These are phyloP conservation scores for Nothocercus nigrocapillus DNA, from an alignment of 2,113 vertebrate species.

Conservation along the genomic window DNA sequence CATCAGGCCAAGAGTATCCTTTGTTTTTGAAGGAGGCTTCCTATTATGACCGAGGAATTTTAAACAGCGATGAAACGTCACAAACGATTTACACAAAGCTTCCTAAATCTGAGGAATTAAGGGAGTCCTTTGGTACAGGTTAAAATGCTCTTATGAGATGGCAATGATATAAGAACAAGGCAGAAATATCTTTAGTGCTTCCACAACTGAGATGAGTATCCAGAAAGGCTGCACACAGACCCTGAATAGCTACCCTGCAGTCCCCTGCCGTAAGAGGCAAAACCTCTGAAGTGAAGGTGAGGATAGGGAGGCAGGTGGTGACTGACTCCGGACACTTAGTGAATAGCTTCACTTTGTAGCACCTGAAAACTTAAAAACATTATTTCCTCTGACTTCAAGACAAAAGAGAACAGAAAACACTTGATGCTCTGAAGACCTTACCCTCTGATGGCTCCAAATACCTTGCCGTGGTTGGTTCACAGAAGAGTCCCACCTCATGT, in stretches of 20 bases:
- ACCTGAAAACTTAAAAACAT: background rate
- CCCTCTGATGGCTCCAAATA: background rate
- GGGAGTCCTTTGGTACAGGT: background rate
- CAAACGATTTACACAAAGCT: background rate
- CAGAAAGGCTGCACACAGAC: background rate
- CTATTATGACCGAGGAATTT: background rate
- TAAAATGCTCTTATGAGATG: background rate
- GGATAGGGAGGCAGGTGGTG: background rate
- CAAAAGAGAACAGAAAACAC: background rate
- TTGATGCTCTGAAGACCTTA: background rate
- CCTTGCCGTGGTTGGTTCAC: background rate
- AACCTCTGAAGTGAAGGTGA: background rate
- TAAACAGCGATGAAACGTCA: background rate
- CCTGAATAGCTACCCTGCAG: background rate
- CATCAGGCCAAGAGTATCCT: background rate
- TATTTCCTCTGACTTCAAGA: background rate
- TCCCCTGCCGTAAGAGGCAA: background rate
- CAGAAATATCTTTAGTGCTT: background rate
- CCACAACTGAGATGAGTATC: background rate
- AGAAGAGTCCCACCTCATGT: background rate
- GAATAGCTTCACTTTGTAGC: background rate
- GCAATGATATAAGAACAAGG: background rate
- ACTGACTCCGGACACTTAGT: background rate
- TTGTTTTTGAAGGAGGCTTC: background rate
- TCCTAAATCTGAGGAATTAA: background rate